Base-by-base conservation (phyloP, 2,888 invertebrate genomes). In the Luperina testacea region DNA sequence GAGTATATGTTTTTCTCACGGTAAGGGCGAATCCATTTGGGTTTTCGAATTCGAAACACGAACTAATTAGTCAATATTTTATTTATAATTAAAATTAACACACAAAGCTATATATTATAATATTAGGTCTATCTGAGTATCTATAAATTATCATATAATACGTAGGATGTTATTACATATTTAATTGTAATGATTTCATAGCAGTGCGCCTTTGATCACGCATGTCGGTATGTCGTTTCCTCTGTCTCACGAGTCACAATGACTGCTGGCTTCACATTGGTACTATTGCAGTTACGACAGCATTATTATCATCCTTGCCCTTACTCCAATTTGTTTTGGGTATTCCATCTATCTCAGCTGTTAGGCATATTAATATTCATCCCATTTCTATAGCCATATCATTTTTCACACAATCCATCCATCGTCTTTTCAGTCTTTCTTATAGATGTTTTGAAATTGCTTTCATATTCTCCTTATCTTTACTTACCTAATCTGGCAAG, bases 121-220 rank as follows among this genome's bases (percentile, higher is more conserved):
- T 59, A 9, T 57, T 57, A 11, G 13, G 38, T 75, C 27, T 70
- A 80, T 79, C 38, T 59, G 20, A 72, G 67, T 72, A 72, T 78
- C 67, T 78, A 59, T 63, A 74, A 70, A 87, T 87, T 82, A 87
- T 81, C 87, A 87, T 87, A 82, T 84, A 83, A 87, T 88, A 57
- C 20, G 32, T 71, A 42, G 38, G 38, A 38, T 72, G 65, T 61
- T 72, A 72, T 64, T 61, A 83, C n/a, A 83, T 65, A 80, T 71
- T 57, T 73, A 72, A 80, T 85, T 87, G 67, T 83, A 69, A 80
- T 79, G 32, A 78, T 70, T 74, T 72, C 69, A 74, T 73, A 75
- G 77, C 63, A 61, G 61, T 65, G 45, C 48, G n/a, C 63, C 69
- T 74, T 76, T 70, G 70, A 69, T 48, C 32, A 70, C 57, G 38